A percentile compares a stretch with the other conserved stretches of the same genome.
These are phyloP conservation scores for Oreonectes daqikongensis DNA, from an alignment of 2,797 vertebrate genomes.

Conservation along the genomic window DNA sequence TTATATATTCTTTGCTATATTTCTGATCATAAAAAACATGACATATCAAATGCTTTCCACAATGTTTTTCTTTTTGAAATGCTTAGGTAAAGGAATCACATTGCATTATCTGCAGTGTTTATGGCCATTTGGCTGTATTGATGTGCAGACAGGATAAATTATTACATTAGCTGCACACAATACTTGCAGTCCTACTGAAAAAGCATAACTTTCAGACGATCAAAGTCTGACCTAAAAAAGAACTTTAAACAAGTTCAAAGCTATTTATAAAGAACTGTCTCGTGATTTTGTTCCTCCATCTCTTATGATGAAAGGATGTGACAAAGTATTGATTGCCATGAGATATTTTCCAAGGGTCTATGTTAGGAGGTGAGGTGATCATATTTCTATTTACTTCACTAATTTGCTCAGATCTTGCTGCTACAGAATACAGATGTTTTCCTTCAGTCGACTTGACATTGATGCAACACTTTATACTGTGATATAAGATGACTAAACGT, in stretches of 20 bases:
- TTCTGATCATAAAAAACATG: background rate
- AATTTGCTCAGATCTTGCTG: slow-evolving; percentile 8
- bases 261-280: background rate
- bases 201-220: background rate
- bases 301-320: slow-evolving; percentile 9
- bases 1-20: background rate
- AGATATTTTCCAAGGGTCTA: slow-evolving; percentile 5
- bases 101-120: background rate
- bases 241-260: background rate
- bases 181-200: background rate
- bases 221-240: background rate
- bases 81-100: background rate
- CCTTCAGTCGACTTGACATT: background rate
- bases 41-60: background rate
- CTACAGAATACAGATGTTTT: background rate
- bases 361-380: slow-evolving; percentile 35
- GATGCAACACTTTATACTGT: background rate
- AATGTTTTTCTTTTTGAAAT: background rate
- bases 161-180: background rate
- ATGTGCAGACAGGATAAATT: background rate
- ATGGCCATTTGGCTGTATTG: background rate
- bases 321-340: slow-evolving; percentile 48
- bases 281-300: background rate
- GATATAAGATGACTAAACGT: background rate
- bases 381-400: slow-evolving; percentile 54